Evolutionary conservation across 2,113 vertebrate genomes (phyloP), one percentile per base, ranked within the genome.

Genomic region (Elachura formosa): DNA sequence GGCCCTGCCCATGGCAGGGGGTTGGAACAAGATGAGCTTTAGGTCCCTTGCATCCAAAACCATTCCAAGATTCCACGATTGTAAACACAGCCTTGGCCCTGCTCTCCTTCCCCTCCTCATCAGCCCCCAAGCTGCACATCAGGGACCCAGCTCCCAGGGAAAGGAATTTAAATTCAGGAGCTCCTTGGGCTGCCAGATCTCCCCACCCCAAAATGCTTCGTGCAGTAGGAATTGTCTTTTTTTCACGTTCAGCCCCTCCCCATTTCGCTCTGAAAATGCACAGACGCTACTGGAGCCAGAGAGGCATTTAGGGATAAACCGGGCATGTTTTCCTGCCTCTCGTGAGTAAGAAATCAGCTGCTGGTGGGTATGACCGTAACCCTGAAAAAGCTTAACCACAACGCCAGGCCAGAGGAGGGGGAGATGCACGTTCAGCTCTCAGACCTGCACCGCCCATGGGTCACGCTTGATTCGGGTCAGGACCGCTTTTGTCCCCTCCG

Each of bases 391-490:
- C 59, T 2, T 9, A 7, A 24, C 45, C 31, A 22, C 36, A 84
- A 43, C 46, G 15, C 59, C 58, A 2, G 6, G 14, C 11, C 7
- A 17, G 82, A 21, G 25, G 18, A 79, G 43, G 54, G 17, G 28
- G 34, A 3, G 83, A 29, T 2, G 41, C 9, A 1, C 11, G 1
- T 10, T 63, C 66, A 23, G 62, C 68, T 45, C 78, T 23, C 58
- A 14, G 0, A 33, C 3, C 69, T 8, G 13, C 23, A 1, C 1
- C 1, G 6, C 13, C 3, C 11, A 7, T 4, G 80, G 26, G 3
- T 4, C 49, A 2, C 0, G 41, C 3, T 20, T 84, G 16, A 2
- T 29, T 19, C 0, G 69, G 51, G 62, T 59, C 62, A 38, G 71
- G 41, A 74, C 3, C 8, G 4, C 21, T 51, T 63, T 10, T 34